Conservation (phyloP, 2,113 vertebrate genomes). For the Callospermophilus lateralis region DNA sequence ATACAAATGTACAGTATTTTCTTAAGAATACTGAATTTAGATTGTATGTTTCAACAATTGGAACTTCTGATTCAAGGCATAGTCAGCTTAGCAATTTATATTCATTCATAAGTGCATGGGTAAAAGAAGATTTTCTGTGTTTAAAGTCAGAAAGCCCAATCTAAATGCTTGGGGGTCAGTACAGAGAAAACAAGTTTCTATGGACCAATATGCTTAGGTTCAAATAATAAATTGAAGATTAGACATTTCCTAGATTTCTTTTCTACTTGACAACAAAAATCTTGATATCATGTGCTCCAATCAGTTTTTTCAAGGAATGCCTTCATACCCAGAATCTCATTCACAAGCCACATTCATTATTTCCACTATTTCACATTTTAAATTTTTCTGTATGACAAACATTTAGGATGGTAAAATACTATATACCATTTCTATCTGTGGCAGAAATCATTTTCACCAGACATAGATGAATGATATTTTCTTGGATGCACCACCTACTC, state of each 20-base stretch:
- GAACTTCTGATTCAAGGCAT: not conserved
- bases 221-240: slow-evolving; percentile 4
- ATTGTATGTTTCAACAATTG: not conserved
- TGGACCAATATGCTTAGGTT: not conserved
- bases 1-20: not conserved
- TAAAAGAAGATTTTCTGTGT: not conserved
- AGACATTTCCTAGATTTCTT: not conserved
- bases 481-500: not conserved
- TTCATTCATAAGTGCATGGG: not conserved
- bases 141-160: not conserved
- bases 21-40: not conserved
- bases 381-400: slow-evolving; percentile 29
- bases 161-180: not conserved
- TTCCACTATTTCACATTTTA: not conserved
- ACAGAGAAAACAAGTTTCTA: slow-evolving; percentile 36
- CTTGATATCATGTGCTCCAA: not conserved
- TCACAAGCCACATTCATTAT: not conserved
- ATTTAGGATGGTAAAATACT: not conserved
- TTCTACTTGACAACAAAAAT: slow-evolving; percentile 24
- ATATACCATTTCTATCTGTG: not conserved
- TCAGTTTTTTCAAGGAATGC: not conserved
- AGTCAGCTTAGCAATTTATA: not conserved
- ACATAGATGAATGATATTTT: not conserved
- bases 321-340: not conserved
- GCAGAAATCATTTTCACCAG: not conserved